Percentiles rank a stretch among this genome's conserved stretches.
phyloP scores from a whole-genome alignment of 2,888 invertebrate species.

The Drosophila limbata region DNA sequence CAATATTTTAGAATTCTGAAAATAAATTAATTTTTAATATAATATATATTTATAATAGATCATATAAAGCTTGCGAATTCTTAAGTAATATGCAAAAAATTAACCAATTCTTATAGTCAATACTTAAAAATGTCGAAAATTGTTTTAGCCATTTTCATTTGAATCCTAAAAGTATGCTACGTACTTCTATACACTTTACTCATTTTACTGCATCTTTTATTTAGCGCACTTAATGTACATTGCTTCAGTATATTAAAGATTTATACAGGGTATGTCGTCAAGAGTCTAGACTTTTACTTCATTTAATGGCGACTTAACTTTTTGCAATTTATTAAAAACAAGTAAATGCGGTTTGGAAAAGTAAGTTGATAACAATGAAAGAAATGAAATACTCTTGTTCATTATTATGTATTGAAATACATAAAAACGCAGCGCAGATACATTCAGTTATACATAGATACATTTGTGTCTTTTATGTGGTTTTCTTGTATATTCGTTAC shows the following conservation, averaged over 20 bases:
- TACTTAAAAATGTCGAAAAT: neutral
- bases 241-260: neutral
- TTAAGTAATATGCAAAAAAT: too few relatives aligned
- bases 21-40: too few relatives aligned
- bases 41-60: too few relatives aligned
- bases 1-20: too few relatives aligned
- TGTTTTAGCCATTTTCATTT: neutral
- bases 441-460: neutral
- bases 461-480: constrained; percentile 11
- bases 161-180: constrained; percentile 20
- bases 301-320: neutral
- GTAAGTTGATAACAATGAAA: neutral
- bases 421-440: neutral
- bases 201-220: too few relatives aligned
- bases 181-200: neutral
- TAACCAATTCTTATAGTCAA: too few relatives aligned
- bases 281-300: neutral
- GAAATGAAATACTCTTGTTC: neutral
- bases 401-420: neutral
- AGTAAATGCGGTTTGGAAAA: neutral
- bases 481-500: constrained; percentile 27
- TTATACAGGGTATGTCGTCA: neutral
- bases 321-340: neutral
- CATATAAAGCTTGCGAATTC: too few relatives aligned
- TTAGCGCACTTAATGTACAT: neutral